phyloP scores from a whole-genome alignment of 2,113 vertebrate species.

The Protobothrops flavoviridis region DNA sequence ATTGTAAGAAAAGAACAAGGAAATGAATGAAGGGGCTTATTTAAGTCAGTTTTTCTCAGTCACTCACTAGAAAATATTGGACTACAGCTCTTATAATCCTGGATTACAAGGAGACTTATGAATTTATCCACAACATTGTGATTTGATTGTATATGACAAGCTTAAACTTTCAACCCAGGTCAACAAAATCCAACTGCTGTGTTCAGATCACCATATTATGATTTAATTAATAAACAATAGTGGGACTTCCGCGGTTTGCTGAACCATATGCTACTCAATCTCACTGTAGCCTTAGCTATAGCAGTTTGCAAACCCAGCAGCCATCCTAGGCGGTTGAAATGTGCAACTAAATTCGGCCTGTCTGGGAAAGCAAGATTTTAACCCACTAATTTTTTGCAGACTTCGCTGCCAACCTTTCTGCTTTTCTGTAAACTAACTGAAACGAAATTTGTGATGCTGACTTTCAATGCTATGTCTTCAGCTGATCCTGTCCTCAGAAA shows the following conservation, averaged over 20 bases:
- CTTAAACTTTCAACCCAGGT: neutral
- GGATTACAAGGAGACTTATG: neutral
- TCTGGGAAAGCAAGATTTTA: neutral
- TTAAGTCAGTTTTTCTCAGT: neutral
- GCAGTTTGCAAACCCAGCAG: neutral
- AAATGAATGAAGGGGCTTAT: neutral
- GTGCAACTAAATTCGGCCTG: neutral
- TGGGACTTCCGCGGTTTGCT: neutral
- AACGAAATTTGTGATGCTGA: neutral
- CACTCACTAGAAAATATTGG: neutral
- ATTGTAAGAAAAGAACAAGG: neutral
- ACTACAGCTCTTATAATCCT: neutral
- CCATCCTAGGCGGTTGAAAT: neutral
- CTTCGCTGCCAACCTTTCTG: slow-evolving; percentile 1
- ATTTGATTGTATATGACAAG: neutral
- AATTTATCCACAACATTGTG: neutral
- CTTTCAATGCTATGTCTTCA: neutral
- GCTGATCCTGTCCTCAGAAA: too few species aligned
- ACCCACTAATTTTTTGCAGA: slow-evolving; percentile 5
- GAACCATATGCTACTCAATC: neutral
- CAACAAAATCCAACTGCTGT: neutral
- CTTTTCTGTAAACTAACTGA: neutral
- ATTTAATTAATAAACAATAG: neutral
- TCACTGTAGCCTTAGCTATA: neutral
- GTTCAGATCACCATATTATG: neutral